A percentile compares a stretch with the other conserved stretches of the same genome.
These are phyloP conservation scores for Metellina segmentata DNA, from an alignment of 2,888 invertebrate species.

Conservation along the genomic window DNA sequence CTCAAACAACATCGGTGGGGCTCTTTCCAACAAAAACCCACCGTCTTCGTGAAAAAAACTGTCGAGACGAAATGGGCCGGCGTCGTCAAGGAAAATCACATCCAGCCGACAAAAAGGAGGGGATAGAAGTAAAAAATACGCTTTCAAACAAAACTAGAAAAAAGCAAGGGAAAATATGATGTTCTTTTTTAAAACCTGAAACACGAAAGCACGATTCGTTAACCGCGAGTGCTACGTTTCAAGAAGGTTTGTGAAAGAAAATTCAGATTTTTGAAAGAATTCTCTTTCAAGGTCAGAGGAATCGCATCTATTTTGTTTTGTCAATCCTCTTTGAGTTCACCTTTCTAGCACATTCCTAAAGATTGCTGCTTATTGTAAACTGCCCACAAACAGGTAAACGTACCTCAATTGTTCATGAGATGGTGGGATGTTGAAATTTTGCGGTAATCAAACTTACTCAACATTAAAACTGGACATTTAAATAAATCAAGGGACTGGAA, in stretches of 20 bases:
- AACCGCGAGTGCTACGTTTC: neutral
- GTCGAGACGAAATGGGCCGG: conserved; percentile 18
- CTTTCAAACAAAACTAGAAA: neutral
- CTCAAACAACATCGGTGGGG: neutral
- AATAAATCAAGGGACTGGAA: too few species aligned
- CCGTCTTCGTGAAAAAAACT: neutral
- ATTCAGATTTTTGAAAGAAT: neutral
- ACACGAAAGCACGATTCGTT: neutral
- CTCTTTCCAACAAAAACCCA: neutral
- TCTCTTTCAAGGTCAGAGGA: neutral
- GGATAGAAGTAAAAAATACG: conserved; percentile 6
- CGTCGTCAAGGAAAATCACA: conserved; percentile 20
- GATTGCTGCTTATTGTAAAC: too few species aligned
- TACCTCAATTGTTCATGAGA: too few species aligned
- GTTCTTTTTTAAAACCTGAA: conserved; percentile 7
- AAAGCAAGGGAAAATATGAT: conserved; percentile 5
- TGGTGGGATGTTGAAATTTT: too few species aligned
- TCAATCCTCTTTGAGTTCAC: neutral
- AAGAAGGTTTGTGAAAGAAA: neutral
- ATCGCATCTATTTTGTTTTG: neutral
- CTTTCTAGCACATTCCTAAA: too few species aligned
- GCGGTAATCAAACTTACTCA: too few species aligned
- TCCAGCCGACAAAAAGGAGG: conserved; percentile 2
- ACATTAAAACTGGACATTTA: too few species aligned
- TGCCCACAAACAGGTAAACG: too few species aligned